Conservation (phyloP, 2,888 invertebrate species). For the Brachylomia viminalis region DNA sequence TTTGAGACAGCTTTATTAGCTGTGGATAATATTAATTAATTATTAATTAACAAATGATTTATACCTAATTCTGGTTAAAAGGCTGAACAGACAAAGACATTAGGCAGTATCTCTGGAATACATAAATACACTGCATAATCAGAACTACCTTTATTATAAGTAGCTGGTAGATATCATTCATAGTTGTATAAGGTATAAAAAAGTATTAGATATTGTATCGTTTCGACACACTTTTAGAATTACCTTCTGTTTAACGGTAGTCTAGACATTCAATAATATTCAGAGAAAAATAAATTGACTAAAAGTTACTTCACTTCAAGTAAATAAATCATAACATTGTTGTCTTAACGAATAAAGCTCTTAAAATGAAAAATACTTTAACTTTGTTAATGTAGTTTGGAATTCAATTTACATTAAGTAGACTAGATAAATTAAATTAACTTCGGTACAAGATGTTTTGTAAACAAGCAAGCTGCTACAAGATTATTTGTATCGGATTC, state of each 20-base stretch:
- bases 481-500: not conserved
- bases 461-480: not conserved
- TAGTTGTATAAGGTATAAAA: not conserved
- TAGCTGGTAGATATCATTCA: not conserved
- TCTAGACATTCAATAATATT: not conserved
- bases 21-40: conserved; percentile 68
- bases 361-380: conserved; percentile 13
- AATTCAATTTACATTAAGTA: conserved; percentile 20
- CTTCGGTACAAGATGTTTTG: not conserved
- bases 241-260: not conserved
- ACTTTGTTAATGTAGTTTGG: conserved; percentile 30
- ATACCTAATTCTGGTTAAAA: not conserved
- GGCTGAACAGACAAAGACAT: not conserved
- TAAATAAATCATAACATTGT: conserved; percentile 9
- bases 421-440: conserved; percentile 14
- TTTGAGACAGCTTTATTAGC: conserved; percentile 83
- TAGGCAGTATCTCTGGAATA: not conserved
- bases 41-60: not conserved
- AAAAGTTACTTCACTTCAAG: not conserved
- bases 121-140: not conserved
- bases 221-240: not conserved
- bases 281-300: not conserved
- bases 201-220: not conserved
- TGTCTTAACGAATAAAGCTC: conserved; percentile 9
- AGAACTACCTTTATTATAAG: not conserved